These are phyloP conservation scores for Colletes collaris DNA, from an alignment of 2,888 invertebrate genomes.

Conservation along the genomic window DNA sequence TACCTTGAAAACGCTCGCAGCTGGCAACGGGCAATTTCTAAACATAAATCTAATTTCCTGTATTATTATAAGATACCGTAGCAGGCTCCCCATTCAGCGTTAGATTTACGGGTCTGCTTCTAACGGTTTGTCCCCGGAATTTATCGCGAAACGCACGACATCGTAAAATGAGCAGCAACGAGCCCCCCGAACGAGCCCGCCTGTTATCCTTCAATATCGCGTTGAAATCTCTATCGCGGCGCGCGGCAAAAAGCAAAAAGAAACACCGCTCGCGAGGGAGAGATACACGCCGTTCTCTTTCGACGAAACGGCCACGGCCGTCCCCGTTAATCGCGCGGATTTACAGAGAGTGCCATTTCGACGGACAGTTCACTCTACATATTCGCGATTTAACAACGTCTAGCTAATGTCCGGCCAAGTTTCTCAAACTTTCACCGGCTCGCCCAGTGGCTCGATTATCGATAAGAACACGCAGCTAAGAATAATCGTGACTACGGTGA, in stretches of 20 bases:
- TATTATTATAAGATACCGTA: conserved; percentile 11
- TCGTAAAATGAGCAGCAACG: background rate
- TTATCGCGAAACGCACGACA: conserved; percentile 23
- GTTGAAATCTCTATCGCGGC: conserved; percentile 29
- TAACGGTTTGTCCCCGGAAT: background rate
- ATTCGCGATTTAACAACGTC: conserved; percentile 45
- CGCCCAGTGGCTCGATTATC: conserved; percentile 69
- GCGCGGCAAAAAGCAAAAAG: background rate
- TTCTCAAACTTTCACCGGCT: conserved; percentile 80
- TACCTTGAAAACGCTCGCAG: too few relatives aligned
- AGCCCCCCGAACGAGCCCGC: background rate
- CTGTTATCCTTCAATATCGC: conserved; percentile 15
- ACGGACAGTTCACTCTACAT: conserved; percentile 39
- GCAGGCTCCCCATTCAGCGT: background rate
- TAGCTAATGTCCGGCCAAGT: conserved; percentile 66
- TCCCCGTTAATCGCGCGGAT: conserved; percentile 38
- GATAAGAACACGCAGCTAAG: conserved; percentile 70
- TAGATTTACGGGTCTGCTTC: conserved; percentile 19
- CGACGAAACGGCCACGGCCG: conserved; percentile 5
- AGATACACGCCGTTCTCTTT: conserved; percentile 17
- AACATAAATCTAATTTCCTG: conserved; percentile 2
- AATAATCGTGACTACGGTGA: conserved; percentile 63
- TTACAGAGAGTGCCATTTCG: conserved; percentile 17
- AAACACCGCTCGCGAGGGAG: background rate
- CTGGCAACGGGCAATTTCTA: background rate